phyloP scores from a whole-genome alignment of 2,797 vertebrate species.

The Etheostoma perlongum region DNA sequence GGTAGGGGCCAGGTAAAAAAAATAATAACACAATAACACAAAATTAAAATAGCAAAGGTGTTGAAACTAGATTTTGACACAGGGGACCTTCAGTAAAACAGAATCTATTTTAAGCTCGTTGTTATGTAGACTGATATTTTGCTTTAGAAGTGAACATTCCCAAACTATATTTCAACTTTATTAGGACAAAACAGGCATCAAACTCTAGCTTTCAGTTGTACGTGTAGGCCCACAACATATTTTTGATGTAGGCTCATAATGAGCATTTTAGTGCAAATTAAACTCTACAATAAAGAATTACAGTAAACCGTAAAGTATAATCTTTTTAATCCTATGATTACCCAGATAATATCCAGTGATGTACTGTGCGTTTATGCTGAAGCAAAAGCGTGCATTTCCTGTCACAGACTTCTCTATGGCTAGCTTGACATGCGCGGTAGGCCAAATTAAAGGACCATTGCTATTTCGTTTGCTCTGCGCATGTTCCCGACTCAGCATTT shows the following conservation, averaged over 20 bases:
- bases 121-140: not conserved
- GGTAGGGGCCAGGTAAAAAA: not conserved
- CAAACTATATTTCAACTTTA: not conserved
- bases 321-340: not conserved
- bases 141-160: not conserved
- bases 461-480: conserved; percentile 85
- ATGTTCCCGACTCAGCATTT: conserved; percentile 74
- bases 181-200: not conserved
- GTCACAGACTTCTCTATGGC: not conserved
- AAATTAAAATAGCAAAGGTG: not conserved
- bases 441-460: conserved; percentile 81
- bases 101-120: not conserved
- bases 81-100: not conserved
- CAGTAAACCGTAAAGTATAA: not conserved
- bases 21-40: not conserved
- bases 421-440: conserved; percentile 64
- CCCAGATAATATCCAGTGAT: accelerated
- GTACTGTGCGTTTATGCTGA: conserved; percentile 50
- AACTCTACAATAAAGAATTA: not conserved
- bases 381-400: conserved; percentile 32
- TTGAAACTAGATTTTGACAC: not conserved
- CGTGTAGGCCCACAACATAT: not conserved
- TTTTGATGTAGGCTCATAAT: not conserved
- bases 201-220: not conserved
- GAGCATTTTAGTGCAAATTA: not conserved